phyloP scores from a whole-genome alignment of 2,797 vertebrate species.

The Tapirus indicus region DNA sequence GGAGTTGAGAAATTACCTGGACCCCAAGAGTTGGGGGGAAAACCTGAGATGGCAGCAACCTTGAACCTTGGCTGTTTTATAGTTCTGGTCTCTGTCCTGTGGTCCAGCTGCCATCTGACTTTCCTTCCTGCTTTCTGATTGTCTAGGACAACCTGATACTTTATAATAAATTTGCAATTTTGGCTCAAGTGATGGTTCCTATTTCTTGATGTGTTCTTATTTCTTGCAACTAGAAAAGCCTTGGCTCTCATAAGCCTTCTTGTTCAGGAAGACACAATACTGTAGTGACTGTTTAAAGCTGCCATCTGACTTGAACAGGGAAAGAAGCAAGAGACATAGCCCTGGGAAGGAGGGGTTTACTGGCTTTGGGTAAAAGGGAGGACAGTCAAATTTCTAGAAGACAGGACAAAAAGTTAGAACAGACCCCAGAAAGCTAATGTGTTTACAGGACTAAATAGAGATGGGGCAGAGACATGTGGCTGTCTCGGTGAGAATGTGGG shows the following conservation, averaged over 20 bases:
- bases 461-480: not conserved
- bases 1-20: not conserved
- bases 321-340: not conserved
- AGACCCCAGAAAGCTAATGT: not conserved
- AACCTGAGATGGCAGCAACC: not conserved
- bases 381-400: not conserved
- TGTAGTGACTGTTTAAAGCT: not conserved
- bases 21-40: too few relatives aligned
- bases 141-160: not conserved
- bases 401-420: not conserved
- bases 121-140: not conserved
- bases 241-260: not conserved
- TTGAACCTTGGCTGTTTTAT: not conserved
- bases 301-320: not conserved
- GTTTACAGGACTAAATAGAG: not conserved
- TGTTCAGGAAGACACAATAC: not conserved
- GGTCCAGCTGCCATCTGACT: too few relatives aligned
- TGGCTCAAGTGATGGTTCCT: not conserved
- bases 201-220: not conserved
- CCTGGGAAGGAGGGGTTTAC: not conserved
- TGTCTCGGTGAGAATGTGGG: not conserved
- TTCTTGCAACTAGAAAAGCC: not conserved
- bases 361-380: not conserved
- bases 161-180: conserved; percentile 46
- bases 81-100: not conserved